Conservation (phyloP, 92 coral and sea anemone genomes). For the Epizoanthus illoricatus region DNA sequence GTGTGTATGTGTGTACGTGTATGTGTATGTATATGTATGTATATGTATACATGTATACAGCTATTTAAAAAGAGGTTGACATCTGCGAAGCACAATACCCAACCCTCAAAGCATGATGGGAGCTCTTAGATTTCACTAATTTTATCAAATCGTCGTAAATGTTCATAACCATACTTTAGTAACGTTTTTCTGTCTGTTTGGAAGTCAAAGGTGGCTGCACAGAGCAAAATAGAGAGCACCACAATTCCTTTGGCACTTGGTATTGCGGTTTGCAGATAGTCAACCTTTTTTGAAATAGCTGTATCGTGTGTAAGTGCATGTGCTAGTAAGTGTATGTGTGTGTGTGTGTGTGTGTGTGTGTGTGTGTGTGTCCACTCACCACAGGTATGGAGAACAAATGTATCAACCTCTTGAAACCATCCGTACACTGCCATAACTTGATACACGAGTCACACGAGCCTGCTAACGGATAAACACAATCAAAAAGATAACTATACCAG, state of each 20-base stretch:
- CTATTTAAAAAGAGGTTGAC: not conserved
- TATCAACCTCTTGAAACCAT: conserved; percentile 64
- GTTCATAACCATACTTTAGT: too few relatives aligned
- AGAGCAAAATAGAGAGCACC: too few relatives aligned
- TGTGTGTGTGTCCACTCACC: conserved; percentile 54
- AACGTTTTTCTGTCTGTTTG: too few relatives aligned
- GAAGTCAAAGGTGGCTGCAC: too few relatives aligned
- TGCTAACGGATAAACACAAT: conserved; percentile 55
- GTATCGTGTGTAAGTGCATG: not conserved
- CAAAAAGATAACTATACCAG: not conserved
- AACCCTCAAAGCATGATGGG: too few relatives aligned
- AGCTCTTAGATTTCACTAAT: too few relatives aligned
- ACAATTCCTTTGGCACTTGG: not conserved
- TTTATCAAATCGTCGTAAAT: too few relatives aligned
- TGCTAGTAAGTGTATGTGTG: not conserved
- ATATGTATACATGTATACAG: not conserved
- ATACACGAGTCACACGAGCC: conserved; percentile 97
- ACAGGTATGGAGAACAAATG: conserved; percentile 81
- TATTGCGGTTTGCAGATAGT: not conserved
- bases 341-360: not conserved
- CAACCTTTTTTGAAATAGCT: not conserved
- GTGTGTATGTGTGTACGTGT: not conserved
- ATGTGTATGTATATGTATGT: not conserved
- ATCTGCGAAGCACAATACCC: not conserved
- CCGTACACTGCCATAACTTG: conserved; percentile 91